Conservation (phyloP, 1,140 invertebrate species). For the Elymnias hypermnestra region DNA sequence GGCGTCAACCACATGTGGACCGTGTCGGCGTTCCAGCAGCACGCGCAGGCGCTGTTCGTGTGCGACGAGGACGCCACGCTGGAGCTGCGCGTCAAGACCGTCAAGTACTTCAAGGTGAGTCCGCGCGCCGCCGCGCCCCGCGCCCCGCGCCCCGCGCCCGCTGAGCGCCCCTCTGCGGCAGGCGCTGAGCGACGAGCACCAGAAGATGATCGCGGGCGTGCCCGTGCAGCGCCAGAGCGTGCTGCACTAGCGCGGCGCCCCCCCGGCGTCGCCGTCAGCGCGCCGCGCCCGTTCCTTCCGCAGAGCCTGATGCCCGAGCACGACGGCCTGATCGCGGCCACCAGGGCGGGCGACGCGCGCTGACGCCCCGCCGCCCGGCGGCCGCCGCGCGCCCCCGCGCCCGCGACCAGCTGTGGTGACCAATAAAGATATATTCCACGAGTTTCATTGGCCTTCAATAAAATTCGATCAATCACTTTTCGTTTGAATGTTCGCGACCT, state of each 20-base stretch:
- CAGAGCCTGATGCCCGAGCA: slow-evolving; percentile 66
- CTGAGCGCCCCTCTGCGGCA: slow-evolving; percentile 46
- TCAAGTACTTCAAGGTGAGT: slow-evolving; percentile 98
- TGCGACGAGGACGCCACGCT: slow-evolving; percentile 99
- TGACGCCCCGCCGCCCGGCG: not conserved
- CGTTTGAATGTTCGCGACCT: too few species aligned
- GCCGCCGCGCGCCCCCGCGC: not conserved
- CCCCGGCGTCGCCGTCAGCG: not conserved
- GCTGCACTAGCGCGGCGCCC: slow-evolving; percentile 47
- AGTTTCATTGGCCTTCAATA: too few species aligned
- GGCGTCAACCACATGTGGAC: slow-evolving; percentile 99
- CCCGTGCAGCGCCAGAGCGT: slow-evolving; percentile 61
- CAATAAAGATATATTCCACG: too few species aligned
- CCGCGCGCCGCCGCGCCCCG: too few species aligned
- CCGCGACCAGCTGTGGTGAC: too few species aligned
- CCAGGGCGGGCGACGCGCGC: slow-evolving; percentile 13
- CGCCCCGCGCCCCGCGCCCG: too few species aligned
- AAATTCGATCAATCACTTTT: too few species aligned
- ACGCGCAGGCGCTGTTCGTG: slow-evolving; percentile 92
- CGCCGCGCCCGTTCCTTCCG: too few species aligned
- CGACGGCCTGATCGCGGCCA: slow-evolving; percentile 51
- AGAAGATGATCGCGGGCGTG: slow-evolving; percentile 81
- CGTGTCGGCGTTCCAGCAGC: slow-evolving; percentile 98
- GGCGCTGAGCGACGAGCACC: slow-evolving; percentile 84
- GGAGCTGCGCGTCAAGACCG: slow-evolving; percentile 97